phyloP scores from a whole-genome alignment of 2,797 vertebrate genomes.

The Petrocephalus schoutedeni region DNA sequence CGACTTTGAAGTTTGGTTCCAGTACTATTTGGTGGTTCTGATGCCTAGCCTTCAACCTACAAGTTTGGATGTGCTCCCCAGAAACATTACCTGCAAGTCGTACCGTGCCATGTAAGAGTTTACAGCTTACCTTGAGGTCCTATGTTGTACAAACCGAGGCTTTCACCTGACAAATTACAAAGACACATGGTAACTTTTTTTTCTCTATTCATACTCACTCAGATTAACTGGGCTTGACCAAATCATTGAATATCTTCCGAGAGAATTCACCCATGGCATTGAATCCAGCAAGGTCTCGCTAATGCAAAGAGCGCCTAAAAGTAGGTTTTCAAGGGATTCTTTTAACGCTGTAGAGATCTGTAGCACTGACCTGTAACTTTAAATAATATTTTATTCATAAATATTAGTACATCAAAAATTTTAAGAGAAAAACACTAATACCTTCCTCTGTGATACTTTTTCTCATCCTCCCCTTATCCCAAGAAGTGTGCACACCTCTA shows the following conservation, averaged over 20 bases:
- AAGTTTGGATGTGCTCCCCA: conserved; percentile 36
- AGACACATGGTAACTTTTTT: not conserved
- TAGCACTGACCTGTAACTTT: not conserved
- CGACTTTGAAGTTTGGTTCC: conserved; percentile 43
- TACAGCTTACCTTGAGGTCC: not conserved
- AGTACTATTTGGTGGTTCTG: conserved; percentile 33
- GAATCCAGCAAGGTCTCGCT: conserved; percentile 29
- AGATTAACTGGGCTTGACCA: conserved; percentile 35
- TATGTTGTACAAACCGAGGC: not conserved
- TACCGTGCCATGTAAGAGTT: conserved; percentile 41
- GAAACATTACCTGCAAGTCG: conserved; percentile 40
- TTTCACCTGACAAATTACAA: not conserved
- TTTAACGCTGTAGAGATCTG: not conserved
- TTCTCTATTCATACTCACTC: not conserved
- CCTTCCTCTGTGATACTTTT: not conserved
- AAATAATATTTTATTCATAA: not conserved
- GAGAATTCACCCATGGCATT: not conserved
- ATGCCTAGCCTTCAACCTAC: conserved; percentile 38
- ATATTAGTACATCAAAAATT: not conserved
- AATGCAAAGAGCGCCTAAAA: conserved; percentile 27
- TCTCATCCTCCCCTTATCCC: not conserved
- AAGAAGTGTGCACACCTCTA: conserved; percentile 10
- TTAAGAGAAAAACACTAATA: not conserved
- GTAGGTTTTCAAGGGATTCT: not conserved
- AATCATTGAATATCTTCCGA: conserved; percentile 32